Percentiles rank a stretch among this genome's conserved stretches.
Evolutionary conservation across 2,888 invertebrate species (phyloP).

Genomic region (Drosophila vallismaia): DNA sequence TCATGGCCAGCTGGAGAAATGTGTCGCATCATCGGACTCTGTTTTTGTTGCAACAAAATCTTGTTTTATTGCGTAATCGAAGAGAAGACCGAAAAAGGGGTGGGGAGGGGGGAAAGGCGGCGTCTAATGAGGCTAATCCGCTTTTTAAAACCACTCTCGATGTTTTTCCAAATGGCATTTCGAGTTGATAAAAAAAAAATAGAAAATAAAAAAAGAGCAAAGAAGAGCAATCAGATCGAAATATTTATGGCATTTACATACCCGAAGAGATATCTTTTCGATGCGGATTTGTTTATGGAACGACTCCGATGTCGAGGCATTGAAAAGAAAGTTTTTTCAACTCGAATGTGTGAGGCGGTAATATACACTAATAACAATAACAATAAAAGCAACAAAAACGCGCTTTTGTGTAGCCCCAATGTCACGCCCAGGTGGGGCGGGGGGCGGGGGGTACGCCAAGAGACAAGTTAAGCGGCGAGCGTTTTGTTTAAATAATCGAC

Average conservation of each 20-base stretch:
- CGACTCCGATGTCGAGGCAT: constrained; percentile 12
- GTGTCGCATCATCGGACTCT: constrained; percentile 35
- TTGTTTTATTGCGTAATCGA: constrained; percentile 24
- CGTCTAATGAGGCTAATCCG: constrained; percentile 54
- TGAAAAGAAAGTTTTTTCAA: constrained; percentile 69
- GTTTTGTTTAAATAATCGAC: constrained; percentile 59
- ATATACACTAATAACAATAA: constrained; percentile 4
- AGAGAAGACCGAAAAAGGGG: neutral
- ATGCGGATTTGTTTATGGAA: constrained; percentile 42
- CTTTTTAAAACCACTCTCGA: constrained; percentile 70
- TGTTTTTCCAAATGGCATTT: neutral
- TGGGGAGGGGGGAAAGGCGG: neutral
- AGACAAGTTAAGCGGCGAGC: constrained; percentile 26
- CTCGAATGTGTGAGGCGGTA: constrained; percentile 20
- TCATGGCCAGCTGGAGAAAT: constrained; percentile 26
- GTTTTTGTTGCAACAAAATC: neutral
- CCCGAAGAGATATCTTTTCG: constrained; percentile 62
- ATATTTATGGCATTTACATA: constrained; percentile 10
- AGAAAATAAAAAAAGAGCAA: constrained; percentile 4
- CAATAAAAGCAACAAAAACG: constrained; percentile 15
- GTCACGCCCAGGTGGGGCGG: constrained; percentile 67
- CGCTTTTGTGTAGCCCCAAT: constrained; percentile 62
- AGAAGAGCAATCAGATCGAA: constrained; percentile 29
- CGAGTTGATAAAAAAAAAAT: constrained; percentile 6
- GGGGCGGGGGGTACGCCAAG: neutral